Conservation (phyloP, 1,140 invertebrate genomes). For the Brachionus sp. region DNA sequence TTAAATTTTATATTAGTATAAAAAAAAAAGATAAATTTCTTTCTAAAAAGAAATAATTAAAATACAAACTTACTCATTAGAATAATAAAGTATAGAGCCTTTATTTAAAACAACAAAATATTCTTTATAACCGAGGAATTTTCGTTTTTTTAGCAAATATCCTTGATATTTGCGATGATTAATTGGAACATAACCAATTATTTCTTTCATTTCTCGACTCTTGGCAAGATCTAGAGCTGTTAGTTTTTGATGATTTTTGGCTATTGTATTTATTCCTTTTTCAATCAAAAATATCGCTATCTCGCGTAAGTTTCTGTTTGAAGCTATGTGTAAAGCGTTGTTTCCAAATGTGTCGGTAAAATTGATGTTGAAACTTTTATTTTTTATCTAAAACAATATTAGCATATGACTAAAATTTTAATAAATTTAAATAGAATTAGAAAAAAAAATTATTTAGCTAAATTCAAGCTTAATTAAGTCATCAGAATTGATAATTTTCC, state of each 20-base stretch:
- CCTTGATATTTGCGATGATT: constrained; percentile 34
- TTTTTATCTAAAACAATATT: constrained; percentile 54
- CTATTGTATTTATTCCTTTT: constrained; percentile 61
- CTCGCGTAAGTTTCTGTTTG: constrained; percentile 67
- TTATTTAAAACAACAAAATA: constrained; percentile 34
- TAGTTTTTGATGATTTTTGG: constrained; percentile 60
- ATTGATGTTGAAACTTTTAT: constrained; percentile 59
- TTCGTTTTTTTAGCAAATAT: constrained; percentile 29
- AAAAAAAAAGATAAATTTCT: neutral
- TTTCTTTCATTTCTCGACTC: constrained; percentile 64
- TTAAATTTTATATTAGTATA: no score
- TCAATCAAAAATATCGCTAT: constrained; percentile 68
- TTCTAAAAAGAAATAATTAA: neutral
- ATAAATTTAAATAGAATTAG: constrained; percentile 34
- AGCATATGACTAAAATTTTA: neutral
- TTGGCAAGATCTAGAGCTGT: constrained; percentile 65
- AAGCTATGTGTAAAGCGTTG: constrained; percentile 68
- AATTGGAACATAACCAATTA: constrained; percentile 31
- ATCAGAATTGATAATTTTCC: neutral
- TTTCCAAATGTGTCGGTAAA: constrained; percentile 65
- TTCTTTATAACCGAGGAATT: constrained; percentile 41
- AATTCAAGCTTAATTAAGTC: neutral
- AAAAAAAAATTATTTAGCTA: neutral
- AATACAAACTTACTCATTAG: constrained; percentile 1
- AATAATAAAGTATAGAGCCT: constrained; percentile 37